Conservation (phyloP, 1,140 invertebrate genomes). For the Mamestra configurata region DNA sequence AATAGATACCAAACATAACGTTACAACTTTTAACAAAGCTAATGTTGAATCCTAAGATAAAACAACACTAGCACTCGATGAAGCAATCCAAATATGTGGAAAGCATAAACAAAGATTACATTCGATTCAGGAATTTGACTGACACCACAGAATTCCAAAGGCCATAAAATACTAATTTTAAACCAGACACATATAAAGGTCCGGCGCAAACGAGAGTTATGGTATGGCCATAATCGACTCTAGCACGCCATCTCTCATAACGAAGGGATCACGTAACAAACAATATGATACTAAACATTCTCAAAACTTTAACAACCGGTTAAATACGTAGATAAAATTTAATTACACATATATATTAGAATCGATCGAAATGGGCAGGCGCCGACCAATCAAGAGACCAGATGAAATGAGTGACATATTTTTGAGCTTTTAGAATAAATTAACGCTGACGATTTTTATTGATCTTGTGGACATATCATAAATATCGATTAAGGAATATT, state of each 20-base stretch:
- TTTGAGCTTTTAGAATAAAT: slow-evolving; percentile 33
- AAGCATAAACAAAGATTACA: slow-evolving; percentile 42
- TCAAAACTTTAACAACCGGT: slow-evolving; percentile 37
- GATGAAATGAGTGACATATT: slow-evolving; percentile 52
- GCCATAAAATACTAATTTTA: slow-evolving; percentile 60
- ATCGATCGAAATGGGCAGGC: slow-evolving; percentile 39
- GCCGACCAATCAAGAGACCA: slow-evolving; percentile 40
- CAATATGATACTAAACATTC: slow-evolving; percentile 49
- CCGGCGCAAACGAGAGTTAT: slow-evolving; percentile 58
- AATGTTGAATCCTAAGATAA: not conserved
- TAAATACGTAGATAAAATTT: slow-evolving; percentile 50
- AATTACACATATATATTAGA: slow-evolving; percentile 40
- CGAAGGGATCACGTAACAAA: slow-evolving; percentile 49
- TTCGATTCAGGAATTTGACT: slow-evolving; percentile 34
- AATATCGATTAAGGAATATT: slow-evolving; percentile 14
- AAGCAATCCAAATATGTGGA: slow-evolving; percentile 24
- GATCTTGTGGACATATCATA: slow-evolving; percentile 6
- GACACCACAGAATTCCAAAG: slow-evolving; percentile 46
- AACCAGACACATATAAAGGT: slow-evolving; percentile 55
- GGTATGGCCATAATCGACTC: slow-evolving; percentile 60
- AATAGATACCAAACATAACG: no score
- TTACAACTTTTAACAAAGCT: no score
- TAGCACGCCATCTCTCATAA: slow-evolving; percentile 59
- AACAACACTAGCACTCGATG: slow-evolving; percentile 8
- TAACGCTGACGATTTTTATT: slow-evolving; percentile 26